Base-by-base conservation (phyloP, 92 coral and sea anemone species). In the Siderastrea radians region DNA sequence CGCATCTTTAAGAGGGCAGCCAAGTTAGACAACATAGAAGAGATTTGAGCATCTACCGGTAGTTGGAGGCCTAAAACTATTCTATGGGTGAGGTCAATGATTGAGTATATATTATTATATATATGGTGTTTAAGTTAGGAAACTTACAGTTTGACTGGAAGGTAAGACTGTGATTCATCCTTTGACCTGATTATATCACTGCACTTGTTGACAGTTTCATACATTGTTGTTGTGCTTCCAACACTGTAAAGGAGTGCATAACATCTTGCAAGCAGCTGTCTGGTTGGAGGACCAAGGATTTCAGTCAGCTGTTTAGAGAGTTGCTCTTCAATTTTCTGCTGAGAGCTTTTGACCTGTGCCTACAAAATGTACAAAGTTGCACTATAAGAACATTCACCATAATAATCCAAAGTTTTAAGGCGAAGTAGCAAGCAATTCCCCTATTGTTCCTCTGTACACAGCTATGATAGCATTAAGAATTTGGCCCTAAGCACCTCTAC, bases 91-190 rank as follows among this genome's bases (percentile, higher is more conserved):
- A 26, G 38, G 38, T 26, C 38, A 26, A 26, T 26, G 38, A 26
- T 26, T 26, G 38, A 26, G 38, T 26, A 26, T 26, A 26, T 26
- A 26, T 26, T 26, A 26, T 26, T 26, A 26, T 26, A 26, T 26
- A 26, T 26, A 26, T 26, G 38, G 38, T 26, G 38, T 26, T 26
- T 26, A 26, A 12, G 7, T 65, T 17, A 47, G 50, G 11, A 14
- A 38, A 93, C 99, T 97, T 87, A 97, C 99, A 97, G 82, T 89
- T 97, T 97, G n/a, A 97, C 93, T 47, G 98, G 98, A 46, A 97
- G 86, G 65, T 88, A 88, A 1, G 98, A 93, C 79, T 90, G 96
- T 46, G 98, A 93, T 65, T 97, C 99, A 91, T 97, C 99, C 78
- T 92, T 97, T 55, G 92, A 91, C 73, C 89, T 96, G 92, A 97